Evolutionary conservation across 2,888 invertebrate genomes (phyloP), one percentile per base, ranked within the genome.

Genomic region (Drosophila picticornis): DNA sequence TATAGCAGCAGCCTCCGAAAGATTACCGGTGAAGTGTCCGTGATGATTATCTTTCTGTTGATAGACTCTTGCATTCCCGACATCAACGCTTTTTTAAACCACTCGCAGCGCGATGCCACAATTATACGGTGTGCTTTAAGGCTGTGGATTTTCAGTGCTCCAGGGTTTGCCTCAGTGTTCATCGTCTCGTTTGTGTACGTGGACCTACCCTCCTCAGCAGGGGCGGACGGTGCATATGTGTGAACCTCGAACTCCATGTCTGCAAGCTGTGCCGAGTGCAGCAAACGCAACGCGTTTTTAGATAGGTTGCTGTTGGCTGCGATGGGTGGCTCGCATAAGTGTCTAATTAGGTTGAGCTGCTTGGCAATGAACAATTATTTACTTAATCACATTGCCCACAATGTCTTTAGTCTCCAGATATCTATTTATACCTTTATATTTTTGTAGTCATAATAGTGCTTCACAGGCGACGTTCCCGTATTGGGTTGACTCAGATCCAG

Each of bases 1-100:
- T 95, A 96, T 77, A 95, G 94, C 77, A 96, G 92, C 85, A 96
- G 94, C 67, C 95, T 93, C 55, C 94, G 93, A 91, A 96, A 96
- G 74, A 96, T 93, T 58, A 94, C 94, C 19, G 95, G 95, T 70
- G 94, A 95, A 40, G 95, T 95, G 86, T 96, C 96, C 80, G 95
- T 95, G 64, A 96, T 95, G 19, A 95, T 94, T 65, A 96, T 96
- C 94, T 95, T 95, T 88, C 96, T 95, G 88, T 95, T 95, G 77
- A 96, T 96, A 31, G 95, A 95, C 92, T 96, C 96, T 83, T 95
- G 94, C 96, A 96, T 96, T 58, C 96, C 96, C 57, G 95, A 96
- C 52, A 95, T 93, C 22, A 96, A 92, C 1, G 96, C 96, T 80
- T 96, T 93, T 56, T 95, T 93, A 90, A 96, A 96, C 96, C 96